phyloP scores from a whole-genome alignment of 2,888 invertebrate species.

The Spodoptera littoralis region DNA sequence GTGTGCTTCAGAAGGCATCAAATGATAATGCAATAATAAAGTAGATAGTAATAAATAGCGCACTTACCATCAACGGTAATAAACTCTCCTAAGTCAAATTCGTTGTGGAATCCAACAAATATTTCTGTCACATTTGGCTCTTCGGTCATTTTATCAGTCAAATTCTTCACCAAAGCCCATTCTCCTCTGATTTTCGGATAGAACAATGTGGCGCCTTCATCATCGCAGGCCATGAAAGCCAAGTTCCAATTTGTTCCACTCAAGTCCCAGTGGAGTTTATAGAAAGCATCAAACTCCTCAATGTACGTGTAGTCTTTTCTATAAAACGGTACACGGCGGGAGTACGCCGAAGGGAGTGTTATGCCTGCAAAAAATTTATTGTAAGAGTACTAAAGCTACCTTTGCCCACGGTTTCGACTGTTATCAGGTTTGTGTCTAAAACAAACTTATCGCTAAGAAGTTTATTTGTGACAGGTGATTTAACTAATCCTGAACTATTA shows the following conservation, averaged over 20 bases:
- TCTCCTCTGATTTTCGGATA: slow-evolving; percentile 63
- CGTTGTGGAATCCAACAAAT: slow-evolving; percentile 66
- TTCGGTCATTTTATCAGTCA: slow-evolving; percentile 40
- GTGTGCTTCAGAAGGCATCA: no score
- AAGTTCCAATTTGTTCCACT: slow-evolving; percentile 56
- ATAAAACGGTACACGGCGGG: slow-evolving; percentile 60
- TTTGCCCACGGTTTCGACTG: no score
- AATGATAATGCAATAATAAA: no score
- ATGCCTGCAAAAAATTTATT: slow-evolving; percentile 41
- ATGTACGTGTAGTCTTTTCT: slow-evolving; percentile 68
- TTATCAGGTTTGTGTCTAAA: no score
- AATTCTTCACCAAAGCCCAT: slow-evolving; percentile 62
- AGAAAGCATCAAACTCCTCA: slow-evolving; percentile 65
- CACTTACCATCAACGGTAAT: slow-evolving; percentile 69
- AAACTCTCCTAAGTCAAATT: slow-evolving; percentile 64
- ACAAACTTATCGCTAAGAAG: no score
- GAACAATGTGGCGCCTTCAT: slow-evolving; percentile 68
- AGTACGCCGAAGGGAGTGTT: slow-evolving; percentile 28
- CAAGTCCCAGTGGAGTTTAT: slow-evolving; percentile 65
- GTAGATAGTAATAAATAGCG: no score
- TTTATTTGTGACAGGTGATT: no score
- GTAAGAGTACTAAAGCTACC: no score
- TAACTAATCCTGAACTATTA: no score
- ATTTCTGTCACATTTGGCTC: slow-evolving; percentile 59
- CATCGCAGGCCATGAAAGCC: slow-evolving; percentile 63